These are phyloP conservation scores for Amblyjoppa proteus DNA, from an alignment of 2,888 invertebrate species.

Conservation along the genomic window DNA sequence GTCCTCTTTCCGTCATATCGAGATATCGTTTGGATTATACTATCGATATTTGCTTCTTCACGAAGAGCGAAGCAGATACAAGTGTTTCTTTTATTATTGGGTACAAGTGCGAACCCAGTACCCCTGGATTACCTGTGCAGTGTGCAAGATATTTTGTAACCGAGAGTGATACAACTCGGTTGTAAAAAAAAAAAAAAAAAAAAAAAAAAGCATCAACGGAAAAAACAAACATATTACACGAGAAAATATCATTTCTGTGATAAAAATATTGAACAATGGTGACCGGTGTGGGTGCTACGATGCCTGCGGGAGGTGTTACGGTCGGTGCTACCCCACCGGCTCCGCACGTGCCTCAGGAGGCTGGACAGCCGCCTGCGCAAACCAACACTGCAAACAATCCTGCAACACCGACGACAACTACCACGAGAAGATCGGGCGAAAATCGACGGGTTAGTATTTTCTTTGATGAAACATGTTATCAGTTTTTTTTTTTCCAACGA, in stretches of 20 bases:
- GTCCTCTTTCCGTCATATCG: slow-evolving; percentile 19
- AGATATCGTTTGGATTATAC: slow-evolving; percentile 56
- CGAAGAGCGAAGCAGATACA: slow-evolving; percentile 8
- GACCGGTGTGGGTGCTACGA: slow-evolving; percentile 84
- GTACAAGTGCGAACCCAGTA: slow-evolving; percentile 66
- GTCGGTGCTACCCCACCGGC: slow-evolving; percentile 83
- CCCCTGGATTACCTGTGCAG: slow-evolving; percentile 74
- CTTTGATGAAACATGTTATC: background rate
- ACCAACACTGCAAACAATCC: slow-evolving; percentile 75
- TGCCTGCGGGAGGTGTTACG: slow-evolving; percentile 83
- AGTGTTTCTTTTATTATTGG: slow-evolving; percentile 50
- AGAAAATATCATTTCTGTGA: slow-evolving; percentile 57
- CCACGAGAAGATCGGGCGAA: slow-evolving; percentile 83
- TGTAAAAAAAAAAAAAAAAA: background rate
- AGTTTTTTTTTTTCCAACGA: background rate
- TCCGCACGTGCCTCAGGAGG: slow-evolving; percentile 84
- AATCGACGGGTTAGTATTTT: slow-evolving; percentile 85
- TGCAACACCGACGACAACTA: slow-evolving; percentile 74
- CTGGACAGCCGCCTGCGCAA: slow-evolving; percentile 83
- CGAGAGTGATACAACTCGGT: slow-evolving; percentile 54
- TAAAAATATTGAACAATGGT: slow-evolving; percentile 77
- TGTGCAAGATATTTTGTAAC: slow-evolving; percentile 58
- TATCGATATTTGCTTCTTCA: slow-evolving; percentile 31
- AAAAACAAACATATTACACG: background rate
- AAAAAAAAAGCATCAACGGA: background rate